Base-by-base conservation (phyloP, 2,797 vertebrate species). In the Spinus pinus region DNA sequence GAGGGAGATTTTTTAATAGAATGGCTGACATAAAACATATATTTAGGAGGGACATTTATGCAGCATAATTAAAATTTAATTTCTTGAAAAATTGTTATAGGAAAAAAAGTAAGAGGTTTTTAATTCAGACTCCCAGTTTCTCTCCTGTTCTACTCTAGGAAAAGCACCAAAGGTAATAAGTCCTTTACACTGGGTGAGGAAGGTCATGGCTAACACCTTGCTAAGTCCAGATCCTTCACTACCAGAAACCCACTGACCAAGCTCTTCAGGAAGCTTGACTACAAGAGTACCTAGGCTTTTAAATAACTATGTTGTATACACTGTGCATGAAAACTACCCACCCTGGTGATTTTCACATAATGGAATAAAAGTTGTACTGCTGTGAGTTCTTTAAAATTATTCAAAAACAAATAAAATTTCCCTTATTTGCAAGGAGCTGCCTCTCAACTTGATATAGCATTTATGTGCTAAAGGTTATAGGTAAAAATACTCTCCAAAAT, bases 191-290 rank as follows among this genome's bases (percentile, higher is more conserved):
- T 17, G 9, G 3, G 7, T 27, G 11, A 71, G 25, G 4, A 56
- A 60, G 12, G 39, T 46, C 0, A 0, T 4, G 3, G 13, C 7
- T 60, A 41, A 62, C 47, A 64, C 23, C 1, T 64, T 24, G 30
- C 10, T 37, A 14, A 66, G 9, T 20, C 27, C n/a, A 41, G 17
- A 44, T 42, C 25, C 17, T 82, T 85, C 21, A 4, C 22, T 30
- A 21, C 2, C 22, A 77, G 28, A 53, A 69, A 58, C 7, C 51
- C 31, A 27, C 18, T 14, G 28, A 61, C 10, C 57, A 67, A 84
- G 5, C 9, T 64, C 5, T 57, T 65, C 22, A 44, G 42, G 39
- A 19, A 83, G 7, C 7, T 54, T 42, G 23, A 5, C 16, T 39
- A 35, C 1, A 5, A 64, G 21, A 41, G 9, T 12, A 20, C 15